A percentile compares a stretch with the other conserved stretches of the same genome.
Evolutionary conservation across 2,797 vertebrate genomes (phyloP).

Genomic region (Chiroxiphia lanceolata): DNA sequence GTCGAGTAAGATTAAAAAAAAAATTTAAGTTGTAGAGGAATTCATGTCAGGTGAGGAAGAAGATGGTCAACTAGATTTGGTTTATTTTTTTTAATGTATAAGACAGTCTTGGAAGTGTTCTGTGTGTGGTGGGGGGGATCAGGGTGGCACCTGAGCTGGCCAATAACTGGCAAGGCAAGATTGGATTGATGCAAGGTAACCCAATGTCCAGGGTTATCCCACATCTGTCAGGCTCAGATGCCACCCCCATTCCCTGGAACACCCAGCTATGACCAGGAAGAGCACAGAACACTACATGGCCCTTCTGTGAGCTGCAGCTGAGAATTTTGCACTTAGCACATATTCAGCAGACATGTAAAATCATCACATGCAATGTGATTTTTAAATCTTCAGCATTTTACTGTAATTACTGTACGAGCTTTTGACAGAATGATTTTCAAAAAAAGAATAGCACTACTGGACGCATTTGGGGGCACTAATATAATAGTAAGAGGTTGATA

Average conservation of each 20-base stretch:
- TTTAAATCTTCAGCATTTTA: neutral
- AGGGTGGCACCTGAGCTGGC: neutral
- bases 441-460: neutral
- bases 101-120: neutral
- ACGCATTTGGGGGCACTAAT: conserved; percentile 25
- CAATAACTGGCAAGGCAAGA: neutral
- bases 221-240: neutral
- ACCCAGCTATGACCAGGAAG: neutral
- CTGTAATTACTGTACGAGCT: conserved; percentile 29
- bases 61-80: neutral
- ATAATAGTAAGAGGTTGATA: conserved; percentile 41
- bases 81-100: neutral
- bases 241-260: rapidly evolving
- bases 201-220: no score
- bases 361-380: neutral
- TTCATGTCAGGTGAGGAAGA: neutral
- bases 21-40: neutral
- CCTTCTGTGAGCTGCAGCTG: neutral
- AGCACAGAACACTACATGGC: rapidly evolving
- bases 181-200: neutral
- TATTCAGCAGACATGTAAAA: neutral
- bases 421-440: neutral
- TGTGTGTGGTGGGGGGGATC: neutral
- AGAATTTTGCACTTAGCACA: neutral
- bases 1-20: neutral